These are phyloP conservation scores for Chloropsis hardwickii DNA, from an alignment of 2,113 vertebrate species.

Conservation along the genomic window DNA sequence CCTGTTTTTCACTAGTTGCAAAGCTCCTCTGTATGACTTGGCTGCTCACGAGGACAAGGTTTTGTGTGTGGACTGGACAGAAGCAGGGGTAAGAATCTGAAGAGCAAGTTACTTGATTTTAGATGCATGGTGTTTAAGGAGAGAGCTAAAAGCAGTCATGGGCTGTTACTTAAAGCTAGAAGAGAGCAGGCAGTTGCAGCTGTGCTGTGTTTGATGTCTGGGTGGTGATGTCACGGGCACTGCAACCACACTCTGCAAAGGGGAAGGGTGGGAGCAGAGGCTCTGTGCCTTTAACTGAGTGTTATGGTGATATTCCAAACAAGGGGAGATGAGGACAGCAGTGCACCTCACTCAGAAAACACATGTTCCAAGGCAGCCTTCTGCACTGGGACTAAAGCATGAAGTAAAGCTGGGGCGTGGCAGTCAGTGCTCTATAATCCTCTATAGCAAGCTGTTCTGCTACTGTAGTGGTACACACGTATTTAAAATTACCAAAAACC, in stretches of 20 bases:
- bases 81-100: slow-evolving; percentile 83
- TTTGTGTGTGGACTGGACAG: slow-evolving; percentile 95
- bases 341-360: background rate
- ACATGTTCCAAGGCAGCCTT: background rate
- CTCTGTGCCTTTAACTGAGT: background rate
- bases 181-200: background rate
- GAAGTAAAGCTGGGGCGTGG: background rate
- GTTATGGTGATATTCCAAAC: background rate
- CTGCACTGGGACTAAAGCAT: background rate
- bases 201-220: background rate
- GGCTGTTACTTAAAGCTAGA: background rate
- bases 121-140: background rate
- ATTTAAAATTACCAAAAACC: background rate
- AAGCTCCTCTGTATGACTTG: slow-evolving; percentile 93
- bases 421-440: background rate
- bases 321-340: background rate
- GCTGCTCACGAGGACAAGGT: slow-evolving; percentile 98
- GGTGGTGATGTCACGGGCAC: accelerated
- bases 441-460: background rate
- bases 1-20: slow-evolving; percentile 78
- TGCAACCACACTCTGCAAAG: background rate
- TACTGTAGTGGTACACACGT: accelerated
- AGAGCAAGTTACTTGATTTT: background rate
- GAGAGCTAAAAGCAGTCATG: background rate
- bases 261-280: background rate